phyloP scores from a whole-genome alignment of 2,888 invertebrate species.

The Latrodectus hesperus region DNA sequence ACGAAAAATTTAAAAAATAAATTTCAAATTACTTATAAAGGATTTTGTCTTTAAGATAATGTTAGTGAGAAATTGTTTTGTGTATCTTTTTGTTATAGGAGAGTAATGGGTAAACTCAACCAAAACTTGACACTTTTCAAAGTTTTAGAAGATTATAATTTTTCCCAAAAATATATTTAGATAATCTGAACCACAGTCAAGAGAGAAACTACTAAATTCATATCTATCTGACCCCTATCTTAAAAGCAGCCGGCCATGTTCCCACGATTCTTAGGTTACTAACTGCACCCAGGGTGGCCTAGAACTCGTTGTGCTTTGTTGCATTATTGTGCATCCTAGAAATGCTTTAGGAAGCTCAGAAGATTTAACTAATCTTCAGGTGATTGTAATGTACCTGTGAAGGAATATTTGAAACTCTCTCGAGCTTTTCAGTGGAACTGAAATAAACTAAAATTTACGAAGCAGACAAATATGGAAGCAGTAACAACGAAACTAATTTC shows the following conservation, averaged over 20 bases:
- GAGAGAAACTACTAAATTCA: background rate
- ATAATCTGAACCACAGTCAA: background rate
- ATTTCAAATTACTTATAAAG: too few relatives aligned
- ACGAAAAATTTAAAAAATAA: too few relatives aligned
- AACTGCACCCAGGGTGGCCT: slow-evolving; percentile 39
- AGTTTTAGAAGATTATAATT: too few relatives aligned
- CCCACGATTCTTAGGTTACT: slow-evolving; percentile 50
- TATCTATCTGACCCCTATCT: slow-evolving; percentile 26
- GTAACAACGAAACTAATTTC: background rate
- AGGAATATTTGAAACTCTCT: slow-evolving; percentile 30
- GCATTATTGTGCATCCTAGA: slow-evolving; percentile 42
- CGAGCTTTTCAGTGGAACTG: slow-evolving; percentile 18
- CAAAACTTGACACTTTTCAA: too few relatives aligned
- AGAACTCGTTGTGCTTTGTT: slow-evolving; percentile 34
- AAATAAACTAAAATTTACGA: slow-evolving; percentile 19
- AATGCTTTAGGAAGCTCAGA: slow-evolving; percentile 43
- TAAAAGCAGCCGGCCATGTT: slow-evolving; percentile 31
- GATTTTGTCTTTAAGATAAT: too few relatives aligned
- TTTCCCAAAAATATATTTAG: too few relatives aligned
- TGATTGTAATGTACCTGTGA: slow-evolving; percentile 52
- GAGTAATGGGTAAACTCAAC: too few relatives aligned
- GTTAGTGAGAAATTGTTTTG: too few relatives aligned
- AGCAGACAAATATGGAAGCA: background rate
- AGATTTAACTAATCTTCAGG: slow-evolving; percentile 58
- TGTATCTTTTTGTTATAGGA: too few relatives aligned